Evolutionary conservation across 2,888 invertebrate genomes (phyloP).

Genomic region (Chrysodeixis includens): DNA sequence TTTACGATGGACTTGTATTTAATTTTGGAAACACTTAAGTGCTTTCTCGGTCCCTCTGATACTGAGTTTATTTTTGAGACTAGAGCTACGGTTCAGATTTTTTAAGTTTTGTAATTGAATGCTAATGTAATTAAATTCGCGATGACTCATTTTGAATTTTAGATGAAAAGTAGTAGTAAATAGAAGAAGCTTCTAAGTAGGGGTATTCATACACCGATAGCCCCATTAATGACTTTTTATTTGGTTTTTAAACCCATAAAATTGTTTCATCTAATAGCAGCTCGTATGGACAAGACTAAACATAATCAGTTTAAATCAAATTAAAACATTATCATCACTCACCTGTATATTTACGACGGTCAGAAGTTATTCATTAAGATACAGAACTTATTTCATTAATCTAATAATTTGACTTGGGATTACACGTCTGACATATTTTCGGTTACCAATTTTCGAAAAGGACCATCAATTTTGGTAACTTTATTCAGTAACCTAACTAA

Average conservation of each 20-base stretch:
- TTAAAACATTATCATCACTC: too few relatives aligned
- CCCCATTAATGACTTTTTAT: too few relatives aligned
- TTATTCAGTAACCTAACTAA: background rate
- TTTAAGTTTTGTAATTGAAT: background rate
- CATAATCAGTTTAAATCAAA: too few relatives aligned
- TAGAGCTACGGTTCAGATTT: background rate
- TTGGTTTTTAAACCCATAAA: too few relatives aligned
- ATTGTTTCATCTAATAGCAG: too few relatives aligned
- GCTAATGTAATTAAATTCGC: background rate
- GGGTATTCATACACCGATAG: too few relatives aligned
- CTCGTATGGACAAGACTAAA: too few relatives aligned
- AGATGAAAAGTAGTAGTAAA: too few relatives aligned
- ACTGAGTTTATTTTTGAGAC: background rate
- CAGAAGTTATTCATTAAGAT: background rate
- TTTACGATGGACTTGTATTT: slow-evolving; percentile 6
- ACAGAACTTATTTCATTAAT: background rate
- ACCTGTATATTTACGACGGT: too few relatives aligned
- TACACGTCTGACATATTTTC: background rate
- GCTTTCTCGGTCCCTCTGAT: background rate
- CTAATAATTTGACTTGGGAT: background rate
- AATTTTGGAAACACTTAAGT: slow-evolving; percentile 3
- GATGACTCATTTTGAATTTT: too few relatives aligned
- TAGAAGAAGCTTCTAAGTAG: too few relatives aligned
- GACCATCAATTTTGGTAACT: background rate
- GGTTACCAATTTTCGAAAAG: background rate